Evolutionary conservation across 2,113 vertebrate genomes (phyloP), one percentile per base, ranked within the genome.

Genomic region (Gulo gulo): DNA sequence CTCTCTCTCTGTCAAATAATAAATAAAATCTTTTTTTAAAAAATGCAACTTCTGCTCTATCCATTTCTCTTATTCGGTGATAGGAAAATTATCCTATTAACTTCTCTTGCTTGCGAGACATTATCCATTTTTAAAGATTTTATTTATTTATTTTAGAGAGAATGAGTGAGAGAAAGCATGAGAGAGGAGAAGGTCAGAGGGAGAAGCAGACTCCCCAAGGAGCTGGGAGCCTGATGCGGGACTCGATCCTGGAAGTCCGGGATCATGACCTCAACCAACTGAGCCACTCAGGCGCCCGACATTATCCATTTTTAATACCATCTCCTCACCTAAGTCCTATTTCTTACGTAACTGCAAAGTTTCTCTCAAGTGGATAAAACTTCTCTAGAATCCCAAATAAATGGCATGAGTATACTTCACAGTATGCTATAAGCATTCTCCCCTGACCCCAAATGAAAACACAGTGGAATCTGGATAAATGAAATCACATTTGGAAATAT

Each of bases 401-500:
- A 97, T 83, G 12, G 39, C 52, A 23, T 3, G 14, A 76, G 76
- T 95, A 79, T 42, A 97, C 9, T 91, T 94, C 3, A 31, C 31
- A 94, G 47, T 34, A 57, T 11, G 9, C 9, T 55, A 91, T 47
- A 39, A 59, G 24, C 9, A 86, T 93, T 63, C 36, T 67, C 11
- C 29, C 13, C 21, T 57, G 6, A 78, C 23, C 42, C 6, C 10
- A 97, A 88, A 94, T 67, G 36, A 29, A 96, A 95, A 95, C 83
- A 86, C 55, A 95, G 2, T 45, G 10, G 31, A 71, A 78, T 31
- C 50, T 82, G 11, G 57, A 16, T 86, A 88, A 76, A 73, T 79
- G 31, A 96, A 97, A 85, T 93, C 81, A 16, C 39, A 92, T 57
- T 81, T 94, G 45, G n/a, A 96, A 88, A 85, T 86, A 47, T 26